Evolutionary conservation across 2,888 invertebrate species (phyloP).

Genomic region (Drosophila yooni): DNA sequence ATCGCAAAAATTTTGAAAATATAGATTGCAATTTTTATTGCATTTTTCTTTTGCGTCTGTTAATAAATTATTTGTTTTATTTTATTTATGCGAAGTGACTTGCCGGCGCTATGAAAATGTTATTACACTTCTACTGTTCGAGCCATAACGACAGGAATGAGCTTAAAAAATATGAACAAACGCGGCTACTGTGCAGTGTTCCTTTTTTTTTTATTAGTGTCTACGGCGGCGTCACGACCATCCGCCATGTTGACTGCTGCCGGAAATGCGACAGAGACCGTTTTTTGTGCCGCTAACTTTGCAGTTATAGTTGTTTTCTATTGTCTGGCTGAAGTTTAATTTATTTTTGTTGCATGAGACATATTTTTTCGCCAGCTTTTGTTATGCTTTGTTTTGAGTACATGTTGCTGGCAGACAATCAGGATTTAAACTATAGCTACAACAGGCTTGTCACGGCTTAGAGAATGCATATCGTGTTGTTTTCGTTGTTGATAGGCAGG

Average conservation of each 20-base stretch:
- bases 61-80: background rate
- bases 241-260: slow-evolving; percentile 72
- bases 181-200: slow-evolving; percentile 25
- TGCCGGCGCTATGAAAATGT: slow-evolving; percentile 27
- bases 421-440: slow-evolving; percentile 62
- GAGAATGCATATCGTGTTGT: slow-evolving; percentile 21
- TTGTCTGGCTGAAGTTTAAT: slow-evolving; percentile 55
- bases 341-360: slow-evolving; percentile 47
- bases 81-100: background rate
- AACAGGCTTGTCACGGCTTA: slow-evolving; percentile 50
- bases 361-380: slow-evolving; percentile 53
- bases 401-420: slow-evolving; percentile 36
- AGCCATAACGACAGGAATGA: slow-evolving; percentile 22
- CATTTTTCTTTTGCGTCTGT: background rate
- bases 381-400: slow-evolving; percentile 29
- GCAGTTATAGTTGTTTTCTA: slow-evolving; percentile 55
- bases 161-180: slow-evolving; percentile 63
- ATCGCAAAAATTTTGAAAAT: background rate
- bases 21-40: background rate
- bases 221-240: slow-evolving; percentile 71
- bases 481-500: slow-evolving; percentile 40
- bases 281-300: slow-evolving; percentile 51
- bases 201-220: slow-evolving; percentile 44
- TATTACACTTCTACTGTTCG: slow-evolving; percentile 24
- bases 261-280: slow-evolving; percentile 81